A percentile compares a stretch with the other conserved stretches of the same genome.
Evolutionary conservation across 2,797 vertebrate genomes (phyloP).

Genomic region (Passerculus sandwichensis): DNA sequence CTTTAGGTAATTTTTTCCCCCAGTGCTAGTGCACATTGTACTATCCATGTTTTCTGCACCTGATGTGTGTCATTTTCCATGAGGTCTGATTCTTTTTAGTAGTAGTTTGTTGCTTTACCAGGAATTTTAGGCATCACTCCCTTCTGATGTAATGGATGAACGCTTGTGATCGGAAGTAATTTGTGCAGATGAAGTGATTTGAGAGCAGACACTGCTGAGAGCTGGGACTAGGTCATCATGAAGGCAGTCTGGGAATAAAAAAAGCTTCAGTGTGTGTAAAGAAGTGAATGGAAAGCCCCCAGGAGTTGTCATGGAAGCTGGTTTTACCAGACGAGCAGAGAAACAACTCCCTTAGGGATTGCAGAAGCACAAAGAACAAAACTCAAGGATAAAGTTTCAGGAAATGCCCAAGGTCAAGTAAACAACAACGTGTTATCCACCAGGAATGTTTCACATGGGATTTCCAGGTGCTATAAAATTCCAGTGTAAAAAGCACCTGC

Average conservation of each 20-base stretch:
- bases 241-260: background rate
- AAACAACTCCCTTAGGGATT: background rate
- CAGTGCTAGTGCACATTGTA: accelerated
- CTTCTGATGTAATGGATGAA: background rate
- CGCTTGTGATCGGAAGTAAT: accelerated
- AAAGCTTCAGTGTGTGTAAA: accelerated
- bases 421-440: background rate
- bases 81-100: background rate
- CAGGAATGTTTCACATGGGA: background rate
- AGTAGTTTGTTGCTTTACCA: background rate
- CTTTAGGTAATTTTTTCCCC: background rate
- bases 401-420: background rate
- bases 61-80: background rate
- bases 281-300: background rate
- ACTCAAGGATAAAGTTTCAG: background rate
- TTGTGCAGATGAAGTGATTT: background rate
- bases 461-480: background rate
- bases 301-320: background rate
- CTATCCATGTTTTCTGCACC: background rate
- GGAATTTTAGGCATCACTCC: background rate
- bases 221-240: background rate
- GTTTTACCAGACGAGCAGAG: background rate
- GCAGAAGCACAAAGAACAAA: background rate
- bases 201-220: background rate
- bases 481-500: background rate